phyloP scores from a whole-genome alignment of 2,113 vertebrate genomes.

The Ramphastos sulfuratus region DNA sequence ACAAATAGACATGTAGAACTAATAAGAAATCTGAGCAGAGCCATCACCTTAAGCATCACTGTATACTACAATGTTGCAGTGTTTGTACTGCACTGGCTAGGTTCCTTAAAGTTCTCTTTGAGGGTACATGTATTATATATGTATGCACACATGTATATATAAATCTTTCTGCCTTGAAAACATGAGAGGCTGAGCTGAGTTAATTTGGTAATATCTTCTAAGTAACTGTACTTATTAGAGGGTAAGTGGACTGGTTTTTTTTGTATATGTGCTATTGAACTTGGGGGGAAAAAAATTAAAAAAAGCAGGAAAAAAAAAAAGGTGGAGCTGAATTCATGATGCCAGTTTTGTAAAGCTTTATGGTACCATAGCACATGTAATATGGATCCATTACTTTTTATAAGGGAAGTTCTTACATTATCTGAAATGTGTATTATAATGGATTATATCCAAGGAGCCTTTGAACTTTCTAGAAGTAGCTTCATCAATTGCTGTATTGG shows the following conservation, averaged over 20 bases:
- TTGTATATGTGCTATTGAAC: background rate
- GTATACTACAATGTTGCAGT: background rate
- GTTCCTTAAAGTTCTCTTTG: background rate
- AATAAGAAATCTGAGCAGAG: too few relatives aligned
- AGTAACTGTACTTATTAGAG: background rate
- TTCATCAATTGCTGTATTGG: background rate
- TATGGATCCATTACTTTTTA: background rate
- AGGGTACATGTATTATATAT: background rate
- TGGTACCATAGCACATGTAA: background rate
- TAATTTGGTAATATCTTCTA: background rate
- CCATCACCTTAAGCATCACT: background rate
- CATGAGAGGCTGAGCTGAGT: background rate
- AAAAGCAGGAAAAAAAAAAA: background rate
- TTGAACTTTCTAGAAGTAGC: background rate
- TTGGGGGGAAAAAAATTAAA: background rate
- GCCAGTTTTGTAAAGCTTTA: background rate
- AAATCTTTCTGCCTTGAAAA: too few relatives aligned
- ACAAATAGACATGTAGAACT: too few relatives aligned
- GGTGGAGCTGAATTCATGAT: background rate
- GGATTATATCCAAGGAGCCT: background rate
- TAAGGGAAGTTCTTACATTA: background rate
- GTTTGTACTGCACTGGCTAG: background rate
- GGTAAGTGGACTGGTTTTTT: background rate
- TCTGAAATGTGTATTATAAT: background rate
- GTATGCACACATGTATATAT: too few relatives aligned